phyloP scores from a whole-genome alignment of 2,797 vertebrate genomes.

The Sebastes variabilis region DNA sequence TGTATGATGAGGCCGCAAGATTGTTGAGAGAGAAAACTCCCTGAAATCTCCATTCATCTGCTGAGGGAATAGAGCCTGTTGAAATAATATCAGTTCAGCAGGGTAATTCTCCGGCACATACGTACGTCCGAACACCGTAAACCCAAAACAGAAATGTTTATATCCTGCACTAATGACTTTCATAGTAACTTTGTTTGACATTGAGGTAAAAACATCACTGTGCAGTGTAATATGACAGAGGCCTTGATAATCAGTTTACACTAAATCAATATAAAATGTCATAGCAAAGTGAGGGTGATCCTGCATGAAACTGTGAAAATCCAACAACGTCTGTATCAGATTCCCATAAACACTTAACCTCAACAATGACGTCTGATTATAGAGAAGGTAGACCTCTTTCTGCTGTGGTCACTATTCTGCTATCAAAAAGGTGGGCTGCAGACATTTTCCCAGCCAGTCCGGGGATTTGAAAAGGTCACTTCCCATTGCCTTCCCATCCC shows the following conservation, averaged over 20 bases:
- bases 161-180: conserved; percentile 54
- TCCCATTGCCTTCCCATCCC: background rate
- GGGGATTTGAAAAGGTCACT: conserved; percentile 15
- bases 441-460: conserved; percentile 2
- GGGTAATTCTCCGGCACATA: conserved; percentile 52
- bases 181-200: conserved; percentile 68
- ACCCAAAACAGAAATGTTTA: conserved; percentile 61
- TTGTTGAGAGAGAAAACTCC: conserved; percentile 78
- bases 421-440: conserved; percentile 10
- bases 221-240: conserved; percentile 39
- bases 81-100: conserved; percentile 59
- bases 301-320: conserved; percentile 49
- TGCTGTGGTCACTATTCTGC: conserved; percentile 1
- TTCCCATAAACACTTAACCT: conserved; percentile 60
- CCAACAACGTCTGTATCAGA: conserved; percentile 39
- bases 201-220: conserved; percentile 38
- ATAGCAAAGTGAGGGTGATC: conserved; percentile 55
- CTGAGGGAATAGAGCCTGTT: conserved; percentile 60
- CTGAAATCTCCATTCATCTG: conserved; percentile 65
- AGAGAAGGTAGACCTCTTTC: conserved; percentile 6
- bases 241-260: conserved; percentile 61
- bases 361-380: conserved; percentile 40
- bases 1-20: conserved; percentile 60
- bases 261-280: conserved; percentile 64
- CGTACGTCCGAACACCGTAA: conserved; percentile 33